Percentiles rank a stretch among this genome's conserved stretches.
phyloP scores from a whole-genome alignment of 2,797 vertebrate genomes.

The Dermochelys coriacea region DNA sequence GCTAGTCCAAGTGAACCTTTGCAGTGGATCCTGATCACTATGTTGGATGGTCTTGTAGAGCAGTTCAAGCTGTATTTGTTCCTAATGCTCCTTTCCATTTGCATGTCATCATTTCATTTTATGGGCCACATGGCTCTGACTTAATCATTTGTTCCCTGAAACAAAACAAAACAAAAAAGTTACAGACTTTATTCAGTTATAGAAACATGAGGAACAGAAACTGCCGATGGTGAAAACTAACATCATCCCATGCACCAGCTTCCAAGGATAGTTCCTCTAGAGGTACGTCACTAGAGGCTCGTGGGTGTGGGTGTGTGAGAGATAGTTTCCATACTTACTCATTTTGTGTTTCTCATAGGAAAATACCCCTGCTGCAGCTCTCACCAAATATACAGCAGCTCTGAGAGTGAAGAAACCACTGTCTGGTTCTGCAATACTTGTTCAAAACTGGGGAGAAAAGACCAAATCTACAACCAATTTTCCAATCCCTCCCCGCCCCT shows the following conservation, averaged over 20 bases:
- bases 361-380: not conserved
- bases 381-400: not conserved
- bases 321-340: not conserved
- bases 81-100: not conserved
- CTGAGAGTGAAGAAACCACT: not conserved
- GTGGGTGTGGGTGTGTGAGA: not conserved
- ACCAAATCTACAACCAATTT: not conserved
- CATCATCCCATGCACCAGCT: fast-evolving
- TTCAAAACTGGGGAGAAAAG: not conserved
- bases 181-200: constrained; percentile 13
- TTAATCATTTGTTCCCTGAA: constrained; percentile 5
- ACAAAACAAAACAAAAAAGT: not conserved
- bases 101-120: not conserved
- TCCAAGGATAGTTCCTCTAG: not conserved
- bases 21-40: not conserved
- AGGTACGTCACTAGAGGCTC: not conserved
- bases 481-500: not conserved
- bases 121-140: not conserved
- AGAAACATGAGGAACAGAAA: constrained; percentile 37
- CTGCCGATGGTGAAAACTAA: constrained; percentile 3
- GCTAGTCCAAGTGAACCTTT: not conserved
- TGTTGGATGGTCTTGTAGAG: not conserved
- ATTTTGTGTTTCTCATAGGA: not conserved
- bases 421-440: not conserved
- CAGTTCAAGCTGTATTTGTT: not conserved